Evolutionary conservation across 2,888 invertebrate genomes (phyloP), one percentile per base, ranked within the genome.

Genomic region (Phengaris alcon): DNA sequence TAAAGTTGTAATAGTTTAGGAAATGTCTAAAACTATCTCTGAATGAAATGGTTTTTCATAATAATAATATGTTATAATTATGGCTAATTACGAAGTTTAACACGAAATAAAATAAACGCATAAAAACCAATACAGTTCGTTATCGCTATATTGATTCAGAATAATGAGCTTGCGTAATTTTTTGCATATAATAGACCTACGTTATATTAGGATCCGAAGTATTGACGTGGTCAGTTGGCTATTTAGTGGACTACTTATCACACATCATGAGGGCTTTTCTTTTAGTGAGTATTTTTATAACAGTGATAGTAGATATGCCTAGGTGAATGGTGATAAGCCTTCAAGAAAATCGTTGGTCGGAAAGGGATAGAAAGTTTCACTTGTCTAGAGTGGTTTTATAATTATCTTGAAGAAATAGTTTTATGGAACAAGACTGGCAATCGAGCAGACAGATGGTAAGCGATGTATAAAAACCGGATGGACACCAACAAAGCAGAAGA

Each of bases 201-300:
- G 81, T 85, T 87, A 87, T 85, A 86, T 84, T 83, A 83, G 82
- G 82, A 77, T 81, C 68, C 77, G 78, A 78, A 80, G 76, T 78
- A 57, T 73, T 77, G 75, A 73, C 75, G 57, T 75, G 78, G 48
- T 80, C 84, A 86, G 84, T 86, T 79, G 77, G 77, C 78, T 79
- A 75, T 76, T 75, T 76, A 78, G 78, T 78, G 78, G 74, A 69
- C 79, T 78, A 79, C 77, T 79, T 80, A 79, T 77, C 80, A 77
- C 78, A 79, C 85, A 88, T 81, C 84, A 89, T 84, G 84, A 84
- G 77, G 82, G 76, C 78, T 77, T 81, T 82, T 76, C 76, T 85
- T 77, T 77, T 89, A 85, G 90, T 90, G 78, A 88, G 90, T 89
- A 80, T 74, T 59, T 48, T n/a, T 68, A n/a, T 68, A 35, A 6